Percentiles rank a stretch among this genome's conserved stretches.
phyloP scores from a whole-genome alignment of 2,113 vertebrate genomes.

The Sylvia atricapilla region DNA sequence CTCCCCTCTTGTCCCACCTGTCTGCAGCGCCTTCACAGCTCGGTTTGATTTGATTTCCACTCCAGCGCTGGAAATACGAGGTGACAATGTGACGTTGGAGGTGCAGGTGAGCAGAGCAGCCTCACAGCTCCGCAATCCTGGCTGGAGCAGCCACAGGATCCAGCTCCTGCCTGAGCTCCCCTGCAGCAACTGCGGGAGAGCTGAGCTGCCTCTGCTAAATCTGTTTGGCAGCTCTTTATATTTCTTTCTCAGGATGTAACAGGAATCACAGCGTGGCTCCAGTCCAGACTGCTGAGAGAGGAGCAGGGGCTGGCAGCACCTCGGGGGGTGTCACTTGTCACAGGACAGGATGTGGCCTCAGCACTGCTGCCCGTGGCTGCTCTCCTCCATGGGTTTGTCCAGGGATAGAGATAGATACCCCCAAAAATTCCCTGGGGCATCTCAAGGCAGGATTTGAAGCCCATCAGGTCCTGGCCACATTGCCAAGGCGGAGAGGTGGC shows the following conservation, averaged over 20 bases:
- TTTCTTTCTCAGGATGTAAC: not conserved
- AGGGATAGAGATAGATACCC: not conserved
- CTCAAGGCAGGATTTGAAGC: not conserved
- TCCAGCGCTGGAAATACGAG: not conserved
- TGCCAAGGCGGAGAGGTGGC: not conserved
- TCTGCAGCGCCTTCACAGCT: not conserved
- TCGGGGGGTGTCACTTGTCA: not conserved
- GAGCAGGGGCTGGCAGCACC: not conserved
- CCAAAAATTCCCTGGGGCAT: not conserved
- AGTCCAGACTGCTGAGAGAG: not conserved
- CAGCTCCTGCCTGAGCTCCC: not conserved
- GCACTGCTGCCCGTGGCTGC: not conserved
- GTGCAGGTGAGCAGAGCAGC: not conserved
- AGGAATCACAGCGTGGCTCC: not conserved
- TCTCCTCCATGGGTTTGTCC: not conserved
- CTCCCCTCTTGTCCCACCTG: not conserved
- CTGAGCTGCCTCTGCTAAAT: not conserved
- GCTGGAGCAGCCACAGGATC: not conserved
- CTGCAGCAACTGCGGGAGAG: not conserved
- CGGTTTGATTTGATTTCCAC: not conserved
- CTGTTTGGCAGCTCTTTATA: not conserved
- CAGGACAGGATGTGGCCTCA: rapidly evolving
- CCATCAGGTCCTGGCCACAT: not conserved
- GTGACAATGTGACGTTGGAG: rapidly evolving
- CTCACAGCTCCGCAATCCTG: rapidly evolving